Evolutionary conservation across 2,113 vertebrate species (phyloP).

Genomic region (Dolichallabes microphthalmus): DNA sequence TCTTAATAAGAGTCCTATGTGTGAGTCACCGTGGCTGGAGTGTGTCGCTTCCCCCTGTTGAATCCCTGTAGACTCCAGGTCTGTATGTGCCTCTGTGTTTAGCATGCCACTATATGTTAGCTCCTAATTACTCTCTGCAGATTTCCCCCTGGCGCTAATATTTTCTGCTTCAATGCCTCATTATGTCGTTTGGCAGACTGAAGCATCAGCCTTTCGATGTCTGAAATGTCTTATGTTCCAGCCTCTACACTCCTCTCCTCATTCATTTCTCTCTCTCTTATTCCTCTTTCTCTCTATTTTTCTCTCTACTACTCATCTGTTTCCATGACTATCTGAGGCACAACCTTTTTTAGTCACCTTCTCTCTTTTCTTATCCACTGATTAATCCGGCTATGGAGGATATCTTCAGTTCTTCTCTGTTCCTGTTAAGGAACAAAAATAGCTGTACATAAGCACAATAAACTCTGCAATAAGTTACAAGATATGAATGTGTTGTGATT

Average conservation of each 20-base stretch:
- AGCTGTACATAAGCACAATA: constrained; percentile 2
- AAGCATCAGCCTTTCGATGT: constrained; percentile 78
- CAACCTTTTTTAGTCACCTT: constrained; percentile 62
- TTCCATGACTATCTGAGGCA: constrained; percentile 65
- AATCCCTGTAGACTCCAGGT: neutral
- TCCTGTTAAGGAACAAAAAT: neutral
- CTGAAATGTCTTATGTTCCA: constrained; percentile 74
- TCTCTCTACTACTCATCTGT: constrained; percentile 64
- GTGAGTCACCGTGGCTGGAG: neutral
- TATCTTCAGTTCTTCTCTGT: neutral
- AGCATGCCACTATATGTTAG: constrained; percentile 88
- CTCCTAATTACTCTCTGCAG: constrained; percentile 94
- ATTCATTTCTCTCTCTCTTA: constrained; percentile 22
- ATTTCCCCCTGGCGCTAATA: constrained; percentile 93
- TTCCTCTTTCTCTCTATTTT: neutral
- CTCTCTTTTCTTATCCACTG: neutral
- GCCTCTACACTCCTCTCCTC: neutral
- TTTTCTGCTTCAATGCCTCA: constrained; percentile 90
- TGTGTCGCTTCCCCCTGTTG: neutral
- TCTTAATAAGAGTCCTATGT: constrained; percentile 11
- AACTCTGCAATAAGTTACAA: constrained; percentile 52
- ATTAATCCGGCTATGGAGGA: neutral
- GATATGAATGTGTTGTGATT: constrained; percentile 74
- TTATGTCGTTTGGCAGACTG: constrained; percentile 89
- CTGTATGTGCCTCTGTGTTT: constrained; percentile 6